Evolutionary conservation across 2,888 invertebrate genomes (phyloP).

Genomic region (Drosophila barbarae): DNA sequence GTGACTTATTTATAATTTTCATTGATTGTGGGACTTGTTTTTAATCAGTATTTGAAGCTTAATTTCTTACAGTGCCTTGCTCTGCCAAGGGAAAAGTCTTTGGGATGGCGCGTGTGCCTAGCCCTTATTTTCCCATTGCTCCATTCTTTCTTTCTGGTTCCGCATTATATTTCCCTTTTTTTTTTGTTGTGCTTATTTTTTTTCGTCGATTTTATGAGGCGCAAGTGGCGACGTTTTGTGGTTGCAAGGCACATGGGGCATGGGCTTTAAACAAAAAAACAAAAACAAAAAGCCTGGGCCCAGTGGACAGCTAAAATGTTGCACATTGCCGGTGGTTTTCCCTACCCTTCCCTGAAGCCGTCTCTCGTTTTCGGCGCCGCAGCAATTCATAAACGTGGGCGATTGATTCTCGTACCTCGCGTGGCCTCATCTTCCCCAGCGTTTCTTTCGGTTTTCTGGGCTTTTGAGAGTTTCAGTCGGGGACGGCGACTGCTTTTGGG

Average conservation of each 20-base stretch:
- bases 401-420: slow-evolving; percentile 76
- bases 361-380: slow-evolving; percentile 61
- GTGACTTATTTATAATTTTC: too few relatives aligned
- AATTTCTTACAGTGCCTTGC: slow-evolving; percentile 9
- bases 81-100: slow-evolving; percentile 41
- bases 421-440: slow-evolving; percentile 62
- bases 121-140: slow-evolving; percentile 65
- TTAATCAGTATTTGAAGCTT: background rate
- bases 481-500: slow-evolving; percentile 35
- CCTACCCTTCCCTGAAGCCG: background rate
- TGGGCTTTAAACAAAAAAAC: slow-evolving; percentile 11
- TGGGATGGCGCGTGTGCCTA: slow-evolving; percentile 72
- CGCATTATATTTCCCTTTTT: slow-evolving; percentile 19
- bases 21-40: background rate
- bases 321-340: slow-evolving; percentile 61
- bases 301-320: slow-evolving; percentile 69
- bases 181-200: slow-evolving; percentile 29
- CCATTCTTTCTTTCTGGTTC: slow-evolving; percentile 34
- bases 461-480: slow-evolving; percentile 6
- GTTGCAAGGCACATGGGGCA: slow-evolving; percentile 63
- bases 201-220: slow-evolving; percentile 66
- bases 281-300: slow-evolving; percentile 21
- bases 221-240: slow-evolving; percentile 75
- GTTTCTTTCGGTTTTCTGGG: slow-evolving; percentile 14
- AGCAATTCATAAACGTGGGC: slow-evolving; percentile 78